These are phyloP conservation scores for Bradypus variegatus DNA, from an alignment of 2,797 vertebrate genomes.

Conservation along the genomic window DNA sequence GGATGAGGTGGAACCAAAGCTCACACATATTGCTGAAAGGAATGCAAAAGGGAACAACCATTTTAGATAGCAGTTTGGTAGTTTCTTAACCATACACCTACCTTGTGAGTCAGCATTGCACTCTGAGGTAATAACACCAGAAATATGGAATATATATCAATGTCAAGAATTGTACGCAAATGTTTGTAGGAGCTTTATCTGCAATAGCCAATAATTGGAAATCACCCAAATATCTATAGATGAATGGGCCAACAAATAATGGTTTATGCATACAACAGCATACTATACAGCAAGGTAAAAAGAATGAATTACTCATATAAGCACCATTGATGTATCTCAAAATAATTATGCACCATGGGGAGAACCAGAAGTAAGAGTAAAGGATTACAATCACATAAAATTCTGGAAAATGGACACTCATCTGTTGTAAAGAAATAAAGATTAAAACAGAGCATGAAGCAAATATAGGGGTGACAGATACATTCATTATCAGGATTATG, in stretches of 20 bases:
- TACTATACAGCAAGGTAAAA: not conserved
- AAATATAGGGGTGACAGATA: not conserved
- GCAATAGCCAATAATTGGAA: not conserved
- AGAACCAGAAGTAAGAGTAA: not conserved
- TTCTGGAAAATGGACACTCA: not conserved
- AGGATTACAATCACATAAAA: too few species aligned
- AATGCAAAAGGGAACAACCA: not conserved
- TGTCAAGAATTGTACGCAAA: not conserved
- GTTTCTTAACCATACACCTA: not conserved
- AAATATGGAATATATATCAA: not conserved
- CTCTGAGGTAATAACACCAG: not conserved
- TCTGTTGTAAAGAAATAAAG: not conserved
- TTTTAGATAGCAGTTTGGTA: not conserved
- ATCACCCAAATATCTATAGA: not conserved
- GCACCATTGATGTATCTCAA: not conserved
- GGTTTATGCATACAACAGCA: not conserved
- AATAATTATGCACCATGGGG: not conserved
- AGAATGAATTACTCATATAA: not conserved
- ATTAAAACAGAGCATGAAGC: not conserved
- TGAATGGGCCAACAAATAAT: not conserved
- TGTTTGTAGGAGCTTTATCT: not conserved
- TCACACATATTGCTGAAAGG: too few species aligned
- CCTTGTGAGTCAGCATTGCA: not conserved
- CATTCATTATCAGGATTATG: not conserved
- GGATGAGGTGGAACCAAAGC: not conserved